Percentiles rank a stretch among this genome's conserved stretches.
Evolutionary conservation across 2,113 vertebrate species (phyloP).

Genomic region (Megaleporinus macrocephalus): DNA sequence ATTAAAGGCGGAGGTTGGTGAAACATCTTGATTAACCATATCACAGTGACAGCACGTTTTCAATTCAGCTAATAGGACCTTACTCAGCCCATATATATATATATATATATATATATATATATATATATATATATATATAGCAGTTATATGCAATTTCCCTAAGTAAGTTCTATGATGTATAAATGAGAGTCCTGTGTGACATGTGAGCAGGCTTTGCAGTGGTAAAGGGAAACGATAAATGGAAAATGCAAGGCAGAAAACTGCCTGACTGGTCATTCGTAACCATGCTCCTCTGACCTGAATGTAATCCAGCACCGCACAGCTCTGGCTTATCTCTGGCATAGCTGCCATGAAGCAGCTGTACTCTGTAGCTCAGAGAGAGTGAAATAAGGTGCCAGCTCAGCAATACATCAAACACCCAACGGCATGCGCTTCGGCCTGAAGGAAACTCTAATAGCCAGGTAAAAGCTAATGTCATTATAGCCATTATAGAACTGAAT

Average conservation of each 20-base stretch:
- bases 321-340: conserved; percentile 55
- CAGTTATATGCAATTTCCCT: conserved; percentile 12
- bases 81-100: too few species aligned
- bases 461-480: neutral
- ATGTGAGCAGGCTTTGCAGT: conserved; percentile 24
- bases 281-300: conserved; percentile 43
- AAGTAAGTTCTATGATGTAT: conserved; percentile 46
- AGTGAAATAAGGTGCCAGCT: conserved; percentile 36
- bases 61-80: too few species aligned
- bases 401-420: conserved; percentile 44
- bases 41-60: too few species aligned
- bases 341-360: conserved; percentile 31
- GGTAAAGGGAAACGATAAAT: conserved; percentile 52
- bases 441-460: conserved; percentile 13
- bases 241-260: conserved; percentile 40
- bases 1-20: too few species aligned
- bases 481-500: neutral
- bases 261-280: conserved; percentile 50
- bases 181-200: conserved; percentile 23
- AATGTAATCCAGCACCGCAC: conserved; percentile 47
- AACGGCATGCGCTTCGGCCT: conserved; percentile 24
- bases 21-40: too few species aligned
- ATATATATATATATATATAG: too few species aligned
- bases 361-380: conserved; percentile 28
- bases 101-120: too few species aligned